phyloP scores from a whole-genome alignment of 2,888 invertebrate species.

The Julus scanicus region DNA sequence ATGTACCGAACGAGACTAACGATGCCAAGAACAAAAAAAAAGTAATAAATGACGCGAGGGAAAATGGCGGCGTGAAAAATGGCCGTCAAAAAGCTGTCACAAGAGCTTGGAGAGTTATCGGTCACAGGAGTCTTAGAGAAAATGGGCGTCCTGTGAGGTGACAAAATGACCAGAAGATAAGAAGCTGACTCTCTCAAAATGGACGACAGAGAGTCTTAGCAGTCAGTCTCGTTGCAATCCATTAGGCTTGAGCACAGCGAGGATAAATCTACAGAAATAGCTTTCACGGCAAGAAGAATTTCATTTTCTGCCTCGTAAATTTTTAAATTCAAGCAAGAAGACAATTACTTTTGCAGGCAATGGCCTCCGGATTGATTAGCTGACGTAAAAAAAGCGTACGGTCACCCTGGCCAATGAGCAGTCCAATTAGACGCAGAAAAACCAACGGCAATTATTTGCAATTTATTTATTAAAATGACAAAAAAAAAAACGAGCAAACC shows the following conservation, averaged over 20 bases:
- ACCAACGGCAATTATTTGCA: background rate
- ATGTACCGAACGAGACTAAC: background rate
- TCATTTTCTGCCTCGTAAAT: background rate
- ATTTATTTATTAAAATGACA: constrained; percentile 20
- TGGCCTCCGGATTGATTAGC: background rate
- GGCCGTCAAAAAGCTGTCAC: constrained; percentile 31
- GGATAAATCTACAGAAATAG: constrained; percentile 20
- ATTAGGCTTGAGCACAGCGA: background rate
- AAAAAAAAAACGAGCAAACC: background rate
- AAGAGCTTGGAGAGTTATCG: background rate
- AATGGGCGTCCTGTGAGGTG: constrained; percentile 23
- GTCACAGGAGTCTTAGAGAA: constrained; percentile 7
- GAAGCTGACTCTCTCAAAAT: constrained; percentile 7
- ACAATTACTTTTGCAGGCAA: background rate
- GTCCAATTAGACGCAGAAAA: constrained; percentile 6
- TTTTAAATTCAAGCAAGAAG: constrained; percentile 36
- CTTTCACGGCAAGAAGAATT: background rate
- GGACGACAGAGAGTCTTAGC: background rate
- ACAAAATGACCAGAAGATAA: constrained; percentile 29
- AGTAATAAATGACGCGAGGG: background rate
- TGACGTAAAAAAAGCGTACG: background rate
- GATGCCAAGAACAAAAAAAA: background rate
- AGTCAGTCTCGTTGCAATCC: background rate
- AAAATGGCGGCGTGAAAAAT: constrained; percentile 33
- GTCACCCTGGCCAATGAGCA: background rate